Conservation (phyloP, 2,113 vertebrate genomes). For the Prolemur simus region DNA sequence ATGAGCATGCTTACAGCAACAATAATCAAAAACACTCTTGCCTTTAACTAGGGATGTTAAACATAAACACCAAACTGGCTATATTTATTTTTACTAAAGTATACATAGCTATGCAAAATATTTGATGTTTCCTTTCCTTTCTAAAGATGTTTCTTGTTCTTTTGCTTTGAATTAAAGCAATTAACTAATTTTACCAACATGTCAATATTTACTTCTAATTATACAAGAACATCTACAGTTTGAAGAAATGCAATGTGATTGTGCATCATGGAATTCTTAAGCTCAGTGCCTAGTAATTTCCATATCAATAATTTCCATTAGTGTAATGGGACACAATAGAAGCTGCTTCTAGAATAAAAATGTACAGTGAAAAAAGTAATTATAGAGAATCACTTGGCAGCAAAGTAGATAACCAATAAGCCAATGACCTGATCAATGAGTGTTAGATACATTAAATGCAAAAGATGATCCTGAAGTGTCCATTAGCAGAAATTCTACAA, state of each 20-base stretch:
- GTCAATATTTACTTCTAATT: constrained; percentile 79
- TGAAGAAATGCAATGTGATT: constrained; percentile 69
- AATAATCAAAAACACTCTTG: background rate
- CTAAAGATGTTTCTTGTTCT: constrained; percentile 58
- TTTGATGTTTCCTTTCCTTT: constrained; percentile 52
- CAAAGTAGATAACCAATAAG: constrained; percentile 76
- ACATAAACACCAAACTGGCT: background rate
- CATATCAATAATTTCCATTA: constrained; percentile 79
- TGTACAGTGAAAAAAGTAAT: constrained; percentile 62
- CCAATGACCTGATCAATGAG: constrained; percentile 74
- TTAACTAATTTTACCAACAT: constrained; percentile 48
- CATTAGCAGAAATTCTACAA: constrained; percentile 72
- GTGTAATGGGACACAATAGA: constrained; percentile 71
- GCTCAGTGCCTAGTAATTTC: constrained; percentile 67
- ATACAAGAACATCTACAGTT: constrained; percentile 60
- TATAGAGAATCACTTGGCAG: constrained; percentile 63
- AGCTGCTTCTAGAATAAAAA: constrained; percentile 73
- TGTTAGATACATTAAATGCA: constrained; percentile 57
- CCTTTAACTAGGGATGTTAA: background rate
- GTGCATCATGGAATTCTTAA: constrained; percentile 6
- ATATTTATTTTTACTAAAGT: constrained; percentile 12
- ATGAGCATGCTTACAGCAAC: background rate
- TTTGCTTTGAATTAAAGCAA: constrained; percentile 69
- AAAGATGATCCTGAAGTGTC: constrained; percentile 58
- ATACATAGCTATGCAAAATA: background rate